These are phyloP conservation scores for Xestia c-nigrum DNA, from an alignment of 2,888 invertebrate genomes.

Conservation along the genomic window DNA sequence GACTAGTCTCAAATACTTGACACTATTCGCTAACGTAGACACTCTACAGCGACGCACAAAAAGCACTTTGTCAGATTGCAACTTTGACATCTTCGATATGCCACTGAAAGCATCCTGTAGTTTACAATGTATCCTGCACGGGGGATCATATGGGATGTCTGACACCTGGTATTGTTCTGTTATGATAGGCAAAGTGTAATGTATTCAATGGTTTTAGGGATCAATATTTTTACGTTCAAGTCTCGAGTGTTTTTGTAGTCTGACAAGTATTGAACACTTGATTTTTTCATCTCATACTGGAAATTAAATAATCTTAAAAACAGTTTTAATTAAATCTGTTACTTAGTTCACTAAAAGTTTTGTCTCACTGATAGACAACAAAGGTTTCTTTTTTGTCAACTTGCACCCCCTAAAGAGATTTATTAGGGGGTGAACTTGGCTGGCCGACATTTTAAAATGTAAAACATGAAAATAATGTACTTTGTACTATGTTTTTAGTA, in stretches of 20 bases:
- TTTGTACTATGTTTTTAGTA: too few species aligned
- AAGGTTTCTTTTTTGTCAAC: too few species aligned
- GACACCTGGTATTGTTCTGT: background rate
- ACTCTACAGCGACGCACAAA: slow-evolving; percentile 39
- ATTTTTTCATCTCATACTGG: too few species aligned
- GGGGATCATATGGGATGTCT: background rate
- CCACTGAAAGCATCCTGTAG: slow-evolving; percentile 32
- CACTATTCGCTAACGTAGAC: background rate
- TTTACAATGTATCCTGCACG: slow-evolving; percentile 14
- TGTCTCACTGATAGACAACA: too few species aligned
- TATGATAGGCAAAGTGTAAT: background rate
- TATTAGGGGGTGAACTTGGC: too few species aligned
- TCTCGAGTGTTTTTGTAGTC: background rate
- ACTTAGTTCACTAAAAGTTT: too few species aligned
- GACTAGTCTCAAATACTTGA: background rate
- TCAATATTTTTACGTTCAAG: background rate
- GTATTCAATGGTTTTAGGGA: background rate
- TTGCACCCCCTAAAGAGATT: too few species aligned
- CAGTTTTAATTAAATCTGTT: too few species aligned
- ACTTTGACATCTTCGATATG: slow-evolving; percentile 56
- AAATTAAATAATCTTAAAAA: too few species aligned
- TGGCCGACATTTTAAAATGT: too few species aligned
- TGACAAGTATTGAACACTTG: background rate
- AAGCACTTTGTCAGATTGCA: slow-evolving; percentile 58
- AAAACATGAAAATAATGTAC: too few species aligned